Evolutionary conservation across 1,140 invertebrate species (phyloP).

Genomic region (Reticulitermes speratus): DNA sequence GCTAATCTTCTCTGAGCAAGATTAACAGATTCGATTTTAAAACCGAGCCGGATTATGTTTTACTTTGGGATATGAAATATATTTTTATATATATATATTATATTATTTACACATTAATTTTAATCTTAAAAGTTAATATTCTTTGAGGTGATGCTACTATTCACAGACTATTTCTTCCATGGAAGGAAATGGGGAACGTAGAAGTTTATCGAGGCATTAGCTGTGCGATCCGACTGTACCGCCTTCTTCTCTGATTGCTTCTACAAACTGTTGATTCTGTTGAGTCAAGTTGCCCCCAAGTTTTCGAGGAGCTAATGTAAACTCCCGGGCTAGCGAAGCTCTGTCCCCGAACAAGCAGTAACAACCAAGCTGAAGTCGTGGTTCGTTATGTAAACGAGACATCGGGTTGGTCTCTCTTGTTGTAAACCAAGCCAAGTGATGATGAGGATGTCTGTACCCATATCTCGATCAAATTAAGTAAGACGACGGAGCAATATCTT

Average conservation of each 20-base stretch:
- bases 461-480: background rate
- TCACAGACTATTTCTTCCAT: too few relatives aligned
- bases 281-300: slow-evolving; percentile 23
- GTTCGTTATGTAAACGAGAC: slow-evolving; percentile 29
- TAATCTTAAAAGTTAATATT: too few relatives aligned
- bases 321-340: background rate
- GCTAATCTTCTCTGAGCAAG: too few relatives aligned
- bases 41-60: too few relatives aligned
- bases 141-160: too few relatives aligned
- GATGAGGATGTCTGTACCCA: background rate
- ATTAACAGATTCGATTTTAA: too few relatives aligned
- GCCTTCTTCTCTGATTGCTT: slow-evolving; percentile 15
- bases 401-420: background rate
- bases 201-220: background rate
- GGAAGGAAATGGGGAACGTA: too few relatives aligned
- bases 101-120: too few relatives aligned
- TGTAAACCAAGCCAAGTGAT: background rate
- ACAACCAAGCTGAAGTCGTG: background rate
- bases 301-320: slow-evolving; percentile 5
- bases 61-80: too few relatives aligned
- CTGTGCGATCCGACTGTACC: background rate
- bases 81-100: too few relatives aligned
- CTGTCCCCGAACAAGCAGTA: background rate
- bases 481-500: background rate
- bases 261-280: slow-evolving; percentile 28